Base-by-base conservation (phyloP, 2,888 invertebrate genomes). In the Lepas anatifera region DNA sequence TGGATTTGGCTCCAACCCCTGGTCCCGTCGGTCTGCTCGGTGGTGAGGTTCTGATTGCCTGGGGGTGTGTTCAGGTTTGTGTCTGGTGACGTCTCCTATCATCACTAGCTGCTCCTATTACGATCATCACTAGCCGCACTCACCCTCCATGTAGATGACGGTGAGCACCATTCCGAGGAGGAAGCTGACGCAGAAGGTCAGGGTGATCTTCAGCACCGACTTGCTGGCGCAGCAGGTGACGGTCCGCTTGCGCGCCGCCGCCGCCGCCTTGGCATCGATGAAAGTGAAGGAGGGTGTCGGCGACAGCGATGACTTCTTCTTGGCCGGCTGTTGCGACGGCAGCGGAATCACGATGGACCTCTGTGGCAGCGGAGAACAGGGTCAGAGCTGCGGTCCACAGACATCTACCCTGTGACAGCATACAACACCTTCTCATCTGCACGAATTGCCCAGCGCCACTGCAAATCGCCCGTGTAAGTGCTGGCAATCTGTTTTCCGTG, bases 201-300 rank as follows among this genome's bases (percentile, higher is more conserved):
- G 84, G 74, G 92, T 89, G 73, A 66, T 41, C 39, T 66, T 66
- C 39, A 66, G 66, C 22, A 66, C 66, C 27, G 39, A 37, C 37
- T 66, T 37, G 91, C 85, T 70, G 90, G 88, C 70, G 90, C 90
- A 75, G 91, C 85, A 81, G 90, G 90, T 77, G 91, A 88, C 71
- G 85, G 85, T 75, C 87, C 86, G 77, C 87, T 84, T 79, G 89
- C 90, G 79, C 89, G 89, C 77, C 87, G 70, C 86, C 85, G 76
- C 87, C 85, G 70, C 89, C 89, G 78, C 91, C 68, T 37, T 69
- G 50, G 39, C 67, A 32, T 70, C 91, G 72, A 92, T 88, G 70
- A 92, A 89, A 18, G 92, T 92, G 79, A 92, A 92, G 80, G 92
- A 91, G 77, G 89, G 91, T 72, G 91, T 91, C 81, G 91, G 91